A percentile compares a stretch with the other conserved stretches of the same genome.
Conservation (phyloP, 2,888 invertebrate genomes). For the Drosophila mimica region DNA sequence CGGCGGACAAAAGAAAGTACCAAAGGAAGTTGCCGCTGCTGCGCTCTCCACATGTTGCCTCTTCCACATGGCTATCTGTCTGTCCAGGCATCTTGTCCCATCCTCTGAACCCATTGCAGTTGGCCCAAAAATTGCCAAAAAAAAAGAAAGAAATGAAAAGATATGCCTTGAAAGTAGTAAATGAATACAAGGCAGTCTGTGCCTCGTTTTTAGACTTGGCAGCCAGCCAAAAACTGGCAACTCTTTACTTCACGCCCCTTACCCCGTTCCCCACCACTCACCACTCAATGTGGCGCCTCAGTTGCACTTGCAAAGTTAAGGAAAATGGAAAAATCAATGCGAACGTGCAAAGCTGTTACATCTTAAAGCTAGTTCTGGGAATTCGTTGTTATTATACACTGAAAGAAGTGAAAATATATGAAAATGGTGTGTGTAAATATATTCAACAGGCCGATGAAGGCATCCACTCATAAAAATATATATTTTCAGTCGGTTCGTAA, state of each 20-base stretch:
- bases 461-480: background rate
- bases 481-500: background rate
- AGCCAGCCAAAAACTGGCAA: slow-evolving; percentile 40
- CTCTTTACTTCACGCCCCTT: background rate
- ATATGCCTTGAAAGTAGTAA: slow-evolving; percentile 34
- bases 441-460: background rate
- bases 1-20: slow-evolving; percentile 42
- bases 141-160: background rate
- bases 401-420: background rate
- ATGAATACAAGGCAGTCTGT: slow-evolving; percentile 46
- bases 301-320: slow-evolving; percentile 38
- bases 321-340: slow-evolving; percentile 65
- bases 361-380: slow-evolving; percentile 4
- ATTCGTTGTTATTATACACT: background rate
- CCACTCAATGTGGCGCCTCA: background rate
- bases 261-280: background rate
- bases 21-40: slow-evolving; percentile 32
- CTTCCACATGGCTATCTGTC: slow-evolving; percentile 9
- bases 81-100: background rate
- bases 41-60: slow-evolving; percentile 2
- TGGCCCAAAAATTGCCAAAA: slow-evolving; percentile 34
- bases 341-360: slow-evolving; percentile 3
- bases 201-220: slow-evolving; percentile 46
- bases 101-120: slow-evolving; percentile 26
- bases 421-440: background rate